A percentile compares a stretch with the other conserved stretches of the same genome.
Conservation (phyloP, 2,113 vertebrate species). For the Coptodon bakossiorum region DNA sequence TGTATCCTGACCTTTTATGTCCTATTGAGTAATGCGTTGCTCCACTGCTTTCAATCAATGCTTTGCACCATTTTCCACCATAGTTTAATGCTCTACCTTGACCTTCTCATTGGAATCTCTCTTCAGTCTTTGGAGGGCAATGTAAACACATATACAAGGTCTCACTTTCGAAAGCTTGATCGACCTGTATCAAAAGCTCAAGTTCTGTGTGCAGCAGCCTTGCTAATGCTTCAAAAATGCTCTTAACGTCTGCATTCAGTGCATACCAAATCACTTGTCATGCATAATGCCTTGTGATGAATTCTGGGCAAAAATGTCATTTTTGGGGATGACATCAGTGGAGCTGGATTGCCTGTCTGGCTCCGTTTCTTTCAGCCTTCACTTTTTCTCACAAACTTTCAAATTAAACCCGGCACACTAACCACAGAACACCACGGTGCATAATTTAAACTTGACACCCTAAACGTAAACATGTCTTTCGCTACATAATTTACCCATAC, state of each 20-base stretch:
- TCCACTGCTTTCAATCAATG: constrained; percentile 10
- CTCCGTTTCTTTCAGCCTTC: constrained; percentile 42
- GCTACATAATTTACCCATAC: constrained; percentile 56
- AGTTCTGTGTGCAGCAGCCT: background rate
- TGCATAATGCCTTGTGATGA: constrained; percentile 36
- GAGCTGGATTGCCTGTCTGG: constrained; percentile 36
- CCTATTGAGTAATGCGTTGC: background rate
- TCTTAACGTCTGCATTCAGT: constrained; percentile 11
- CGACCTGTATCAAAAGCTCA: constrained; percentile 8
- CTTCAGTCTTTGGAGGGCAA: background rate
- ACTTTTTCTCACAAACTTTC: constrained; percentile 38
- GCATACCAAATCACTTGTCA: constrained; percentile 40
- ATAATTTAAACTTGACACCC: constrained; percentile 65
- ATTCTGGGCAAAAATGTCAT: constrained; percentile 34
- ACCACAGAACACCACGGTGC: constrained; percentile 48
- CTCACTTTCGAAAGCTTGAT: background rate
- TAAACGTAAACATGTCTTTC: constrained; percentile 61
- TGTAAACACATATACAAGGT: constrained; percentile 18
- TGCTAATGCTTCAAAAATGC: constrained; percentile 35
- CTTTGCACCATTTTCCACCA: background rate
- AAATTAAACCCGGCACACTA: constrained; percentile 50
- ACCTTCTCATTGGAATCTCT: background rate
- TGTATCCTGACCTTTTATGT: constrained; percentile 20
- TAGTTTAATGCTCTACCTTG: background rate
- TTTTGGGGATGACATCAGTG: constrained; percentile 52